These are phyloP conservation scores for Cassiopea andromeda DNA, from an alignment of 30 jellyfish, hydroid and myxozoan genomes.

Conservation along the genomic window DNA sequence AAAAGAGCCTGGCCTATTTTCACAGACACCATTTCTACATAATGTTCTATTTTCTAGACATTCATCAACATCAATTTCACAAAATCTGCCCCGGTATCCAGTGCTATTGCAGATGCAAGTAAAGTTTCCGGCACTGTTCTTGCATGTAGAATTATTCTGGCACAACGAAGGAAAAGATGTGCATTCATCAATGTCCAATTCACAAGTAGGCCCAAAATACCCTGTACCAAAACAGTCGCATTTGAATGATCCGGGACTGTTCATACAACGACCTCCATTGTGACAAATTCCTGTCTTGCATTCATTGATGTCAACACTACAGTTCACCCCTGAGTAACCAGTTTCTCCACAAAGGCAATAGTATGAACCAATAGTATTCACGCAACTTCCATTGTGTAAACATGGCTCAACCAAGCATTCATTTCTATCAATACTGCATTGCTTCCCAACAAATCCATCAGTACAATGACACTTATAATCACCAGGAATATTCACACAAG, in stretches of 20 bases:
- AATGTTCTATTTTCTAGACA: constrained; percentile 29
- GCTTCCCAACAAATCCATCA: constrained; percentile 56
- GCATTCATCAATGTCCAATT: constrained; percentile 67
- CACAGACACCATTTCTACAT: constrained; percentile 30
- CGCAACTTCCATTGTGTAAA: constrained; percentile 50
- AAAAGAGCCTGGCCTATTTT: constrained; percentile 43
- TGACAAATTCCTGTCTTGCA: constrained; percentile 51
- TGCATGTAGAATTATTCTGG: constrained; percentile 62
- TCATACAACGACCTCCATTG: constrained; percentile 57
- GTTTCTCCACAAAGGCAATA: constrained; percentile 58
- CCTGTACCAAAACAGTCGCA: constrained; percentile 79
- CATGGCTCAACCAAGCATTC: constrained; percentile 60
- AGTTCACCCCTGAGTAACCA: constrained; percentile 53
- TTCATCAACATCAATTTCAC: constrained; percentile 66
- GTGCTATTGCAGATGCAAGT: constrained; percentile 41
- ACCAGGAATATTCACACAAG: constrained; percentile 49
- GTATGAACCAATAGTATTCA: constrained; percentile 61
- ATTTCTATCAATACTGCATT: constrained; percentile 46
- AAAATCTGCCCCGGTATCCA: constrained; percentile 71
- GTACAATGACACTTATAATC: constrained; percentile 50
- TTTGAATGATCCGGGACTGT: constrained; percentile 45
- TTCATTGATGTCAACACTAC: constrained; percentile 61
- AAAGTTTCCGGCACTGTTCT: constrained; percentile 38
- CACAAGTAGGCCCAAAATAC: constrained; percentile 60
- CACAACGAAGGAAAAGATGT: constrained; percentile 21